Percentiles rank a stretch among this genome's conserved stretches.
These are phyloP conservation scores for Rotaria socialis DNA, from an alignment of 2,888 invertebrate species.

Conservation along the genomic window DNA sequence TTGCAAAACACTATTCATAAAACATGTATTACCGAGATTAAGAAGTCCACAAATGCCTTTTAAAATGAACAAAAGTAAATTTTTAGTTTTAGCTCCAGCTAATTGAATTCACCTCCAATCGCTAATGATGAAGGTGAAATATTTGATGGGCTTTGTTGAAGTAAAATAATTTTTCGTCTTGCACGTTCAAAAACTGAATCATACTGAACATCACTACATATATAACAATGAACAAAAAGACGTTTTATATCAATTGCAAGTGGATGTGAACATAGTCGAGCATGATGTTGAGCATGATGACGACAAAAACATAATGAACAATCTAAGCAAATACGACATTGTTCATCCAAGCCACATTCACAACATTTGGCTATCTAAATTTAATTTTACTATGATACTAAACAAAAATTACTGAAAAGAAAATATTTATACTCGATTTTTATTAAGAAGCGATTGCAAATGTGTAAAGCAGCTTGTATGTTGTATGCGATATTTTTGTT, in stretches of 20 bases:
- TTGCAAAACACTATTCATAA: conserved; percentile 88
- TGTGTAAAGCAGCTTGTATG: conserved; percentile 18
- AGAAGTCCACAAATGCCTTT: conserved; percentile 68
- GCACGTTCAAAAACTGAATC: conserved; percentile 67
- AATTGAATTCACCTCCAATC: background rate
- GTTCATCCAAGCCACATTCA: background rate
- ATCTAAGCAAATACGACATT: background rate
- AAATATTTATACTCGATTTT: background rate
- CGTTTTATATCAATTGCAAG: conserved; percentile 74
- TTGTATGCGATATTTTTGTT: conserved; percentile 2
- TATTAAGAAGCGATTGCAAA: background rate
- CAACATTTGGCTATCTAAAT: background rate
- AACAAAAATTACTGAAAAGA: background rate
- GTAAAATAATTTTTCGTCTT: conserved; percentile 55
- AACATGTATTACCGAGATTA: conserved; percentile 93
- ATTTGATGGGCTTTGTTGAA: conserved; percentile 51
- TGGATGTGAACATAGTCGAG: conserved; percentile 24
- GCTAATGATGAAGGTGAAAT: conserved; percentile 37
- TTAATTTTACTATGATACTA: background rate
- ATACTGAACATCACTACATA: conserved; percentile 86
- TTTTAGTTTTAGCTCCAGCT: background rate
- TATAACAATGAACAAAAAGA: conserved; percentile 81
- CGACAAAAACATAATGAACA: background rate
- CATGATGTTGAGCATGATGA: conserved; percentile 35
- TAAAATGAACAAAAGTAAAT: background rate